Base-by-base conservation (phyloP, 2,888 invertebrate genomes). In the Ceriagrion tenellum region DNA sequence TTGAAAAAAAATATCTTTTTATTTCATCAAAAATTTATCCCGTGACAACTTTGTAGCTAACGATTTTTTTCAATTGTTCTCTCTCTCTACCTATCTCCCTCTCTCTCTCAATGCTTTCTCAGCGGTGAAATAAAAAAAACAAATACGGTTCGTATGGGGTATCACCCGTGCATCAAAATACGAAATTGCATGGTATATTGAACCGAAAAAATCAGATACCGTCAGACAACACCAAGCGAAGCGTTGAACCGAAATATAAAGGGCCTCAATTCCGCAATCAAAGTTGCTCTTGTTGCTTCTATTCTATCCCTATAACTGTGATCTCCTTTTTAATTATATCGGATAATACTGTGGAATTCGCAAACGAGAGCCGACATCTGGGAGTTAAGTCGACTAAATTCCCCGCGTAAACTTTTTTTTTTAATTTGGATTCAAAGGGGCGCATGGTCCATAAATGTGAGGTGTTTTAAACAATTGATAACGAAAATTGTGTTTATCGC, bases 261-360 rank as follows among this genome's bases (percentile, higher is more conserved):
- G 35, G 81, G 35, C 35, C 30, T 35, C 81, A 81, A 26, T 81
- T 81, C n/a, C 81, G 81, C 81, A 30, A 81, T 81, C 81, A 81
- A 81, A 81, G 0, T 81, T 81, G 35, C 16, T 81, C 81, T 13
- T 81, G 81, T 16, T 81, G 81, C 81, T 81, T 81, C 81, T 35
- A 35, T 81, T 81, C 30, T 35, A 81, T 4, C 81, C 30, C 13
- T 81, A 81, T 81, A 81, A 35, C 81, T 81, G 69, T 69, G 16
- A 81, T 35, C 81, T 81, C 81, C 81, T 81, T 81, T 81, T 81
- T 81, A 81, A 81, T 81, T 81, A 81, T 81, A 35, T 81, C 81
- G 81, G 81, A 81, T 81, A 35, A 81, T 81, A 35, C 81, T 81
- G 30, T 16, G 81, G 35, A 81, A 81, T 81, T 35, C n/a, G n/a